phyloP scores from a whole-genome alignment of 1,140 invertebrate species.

The Ceratosolen solmsi region DNA sequence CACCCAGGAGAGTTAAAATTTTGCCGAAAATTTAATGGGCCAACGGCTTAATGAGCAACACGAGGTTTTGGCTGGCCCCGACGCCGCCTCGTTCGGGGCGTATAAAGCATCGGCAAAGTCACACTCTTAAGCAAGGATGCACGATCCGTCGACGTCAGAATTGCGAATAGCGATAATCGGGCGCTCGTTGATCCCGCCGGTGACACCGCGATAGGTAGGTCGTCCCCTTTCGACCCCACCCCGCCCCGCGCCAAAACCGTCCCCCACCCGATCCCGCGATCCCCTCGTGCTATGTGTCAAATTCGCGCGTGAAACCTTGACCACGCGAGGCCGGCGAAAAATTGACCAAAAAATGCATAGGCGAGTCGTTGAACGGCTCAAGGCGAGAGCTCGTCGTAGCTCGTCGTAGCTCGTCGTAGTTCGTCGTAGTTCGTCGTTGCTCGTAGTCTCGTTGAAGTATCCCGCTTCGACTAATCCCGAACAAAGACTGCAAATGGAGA shows the following conservation, averaged over 20 bases:
- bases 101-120: no score
- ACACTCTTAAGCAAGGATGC: neutral
- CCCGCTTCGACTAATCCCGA: neutral
- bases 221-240: neutral
- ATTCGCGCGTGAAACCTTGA: slow-evolving; percentile 14
- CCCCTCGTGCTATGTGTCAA: neutral
- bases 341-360: slow-evolving; percentile 29
- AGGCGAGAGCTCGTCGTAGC: slow-evolving; percentile 19
- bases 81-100: neutral
- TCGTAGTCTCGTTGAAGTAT: neutral
- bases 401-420: no score
- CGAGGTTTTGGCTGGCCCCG: no score
- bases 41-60: no score
- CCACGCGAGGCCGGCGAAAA: neutral
- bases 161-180: slow-evolving; percentile 11
- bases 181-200: neutral
- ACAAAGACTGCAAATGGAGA: slow-evolving; percentile 15
- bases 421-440: no score
- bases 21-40: no score
- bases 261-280: no score
- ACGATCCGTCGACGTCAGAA: slow-evolving; percentile 16
- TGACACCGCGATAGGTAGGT: neutral
- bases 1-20: no score
- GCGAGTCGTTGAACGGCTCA: slow-evolving; percentile 31
- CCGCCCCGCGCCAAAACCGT: neutral